These are phyloP conservation scores for Nomada ruficornis DNA, from an alignment of 2,888 invertebrate species.

Conservation along the genomic window DNA sequence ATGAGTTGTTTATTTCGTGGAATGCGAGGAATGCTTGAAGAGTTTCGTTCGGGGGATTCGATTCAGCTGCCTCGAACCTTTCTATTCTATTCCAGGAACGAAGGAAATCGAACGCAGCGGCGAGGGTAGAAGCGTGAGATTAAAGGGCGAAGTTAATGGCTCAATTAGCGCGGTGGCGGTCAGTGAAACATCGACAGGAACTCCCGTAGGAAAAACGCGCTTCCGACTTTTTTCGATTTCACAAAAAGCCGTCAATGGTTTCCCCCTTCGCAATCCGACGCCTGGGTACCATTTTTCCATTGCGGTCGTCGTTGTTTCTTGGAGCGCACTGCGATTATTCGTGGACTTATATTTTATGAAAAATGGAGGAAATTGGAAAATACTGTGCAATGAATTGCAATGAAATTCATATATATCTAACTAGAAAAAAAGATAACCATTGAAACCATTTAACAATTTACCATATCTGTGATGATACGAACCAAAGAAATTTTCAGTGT, in stretches of 20 bases:
- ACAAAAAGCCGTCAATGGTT: slow-evolving; percentile 21
- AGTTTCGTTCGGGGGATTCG: slow-evolving; percentile 34
- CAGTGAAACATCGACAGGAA: slow-evolving; percentile 55
- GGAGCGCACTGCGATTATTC: neutral
- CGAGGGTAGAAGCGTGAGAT: slow-evolving; percentile 65
- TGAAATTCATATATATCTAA: too few species aligned
- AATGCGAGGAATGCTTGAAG: slow-evolving; percentile 41
- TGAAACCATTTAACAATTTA: too few species aligned
- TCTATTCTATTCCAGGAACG: slow-evolving; percentile 61
- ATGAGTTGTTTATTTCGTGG: slow-evolving; percentile 6
- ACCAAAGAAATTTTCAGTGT: neutral
- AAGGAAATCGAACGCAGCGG: slow-evolving; percentile 62
- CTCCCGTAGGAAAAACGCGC: slow-evolving; percentile 57
- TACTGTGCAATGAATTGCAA: too few species aligned
- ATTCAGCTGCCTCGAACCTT: slow-evolving; percentile 48
- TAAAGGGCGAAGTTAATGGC: slow-evolving; percentile 72
- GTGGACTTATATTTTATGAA: too few species aligned
- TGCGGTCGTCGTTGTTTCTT: slow-evolving; percentile 15
- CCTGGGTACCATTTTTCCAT: neutral
- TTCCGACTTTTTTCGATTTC: slow-evolving; percentile 50
- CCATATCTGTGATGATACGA: too few species aligned
- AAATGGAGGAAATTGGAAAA: too few species aligned
- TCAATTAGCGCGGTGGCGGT: slow-evolving; percentile 67
- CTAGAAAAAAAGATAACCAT: too few species aligned
- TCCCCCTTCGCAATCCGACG: neutral